A percentile compares a stretch with the other conserved stretches of the same genome.
phyloP scores from a whole-genome alignment of 2,888 invertebrate species.

The Agrotis segetum region DNA sequence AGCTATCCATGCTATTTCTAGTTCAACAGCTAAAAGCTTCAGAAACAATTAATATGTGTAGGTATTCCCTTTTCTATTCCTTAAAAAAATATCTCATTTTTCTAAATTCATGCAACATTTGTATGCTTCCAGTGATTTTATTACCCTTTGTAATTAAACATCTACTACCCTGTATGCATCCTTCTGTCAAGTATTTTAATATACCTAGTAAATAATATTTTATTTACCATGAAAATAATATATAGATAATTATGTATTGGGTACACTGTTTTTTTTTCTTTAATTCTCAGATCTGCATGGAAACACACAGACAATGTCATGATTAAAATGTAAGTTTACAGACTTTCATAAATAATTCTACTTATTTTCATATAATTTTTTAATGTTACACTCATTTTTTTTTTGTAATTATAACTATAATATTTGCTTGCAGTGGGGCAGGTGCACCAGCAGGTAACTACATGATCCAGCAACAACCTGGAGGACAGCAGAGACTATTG shows the following conservation, averaged over 20 bases:
- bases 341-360: constrained; percentile 57
- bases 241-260: constrained; percentile 51
- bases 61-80: background rate
- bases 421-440: constrained; percentile 78
- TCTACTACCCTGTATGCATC: background rate
- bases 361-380: background rate
- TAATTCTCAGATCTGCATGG: constrained; percentile 68
- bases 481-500: constrained; percentile 89
- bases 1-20: background rate
- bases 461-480: constrained; percentile 91
- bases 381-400: background rate
- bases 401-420: constrained; percentile 16
- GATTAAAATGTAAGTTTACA: constrained; percentile 67
- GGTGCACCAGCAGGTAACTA: constrained; percentile 92
- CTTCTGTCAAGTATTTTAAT: constrained; percentile 8
- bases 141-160: constrained; percentile 1
- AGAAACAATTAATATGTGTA: constrained; percentile 6
- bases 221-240: constrained; percentile 34
- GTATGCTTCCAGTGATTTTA: constrained; percentile 12
- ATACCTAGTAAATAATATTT: constrained; percentile 12
- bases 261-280: constrained; percentile 64
- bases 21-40: background rate
- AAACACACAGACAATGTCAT: constrained; percentile 69
- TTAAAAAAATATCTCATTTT: constrained; percentile 10
- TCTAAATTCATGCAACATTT: background rate